phyloP scores from a whole-genome alignment of 2,888 invertebrate genomes.

The Homarus gammarus region DNA sequence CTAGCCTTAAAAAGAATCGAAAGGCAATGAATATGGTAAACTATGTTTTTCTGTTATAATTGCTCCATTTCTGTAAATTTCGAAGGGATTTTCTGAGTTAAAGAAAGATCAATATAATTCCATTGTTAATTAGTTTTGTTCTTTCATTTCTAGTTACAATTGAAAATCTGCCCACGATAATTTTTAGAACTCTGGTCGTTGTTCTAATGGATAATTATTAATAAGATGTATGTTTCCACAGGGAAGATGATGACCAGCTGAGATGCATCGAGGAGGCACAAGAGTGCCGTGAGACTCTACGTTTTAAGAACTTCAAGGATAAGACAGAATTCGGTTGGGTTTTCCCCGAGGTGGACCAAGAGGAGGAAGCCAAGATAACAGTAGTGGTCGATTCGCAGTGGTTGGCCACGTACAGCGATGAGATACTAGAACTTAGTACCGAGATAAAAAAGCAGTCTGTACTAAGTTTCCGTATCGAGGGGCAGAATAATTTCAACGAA shows the following conservation, averaged over 20 bases:
- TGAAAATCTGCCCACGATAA: too few species aligned
- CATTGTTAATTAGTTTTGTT: too few species aligned
- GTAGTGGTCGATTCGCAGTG: constrained; percentile 20
- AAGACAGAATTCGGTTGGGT: constrained; percentile 32
- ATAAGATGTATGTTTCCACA: background rate
- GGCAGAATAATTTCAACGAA: background rate
- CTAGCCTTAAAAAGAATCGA: too few species aligned
- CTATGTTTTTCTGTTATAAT: too few species aligned
- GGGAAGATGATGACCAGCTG: background rate
- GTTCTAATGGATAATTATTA: too few species aligned
- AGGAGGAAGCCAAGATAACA: constrained; percentile 5
- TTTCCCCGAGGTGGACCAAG: constrained; percentile 22
- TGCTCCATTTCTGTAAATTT: too few species aligned
- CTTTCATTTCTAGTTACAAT: too few species aligned
- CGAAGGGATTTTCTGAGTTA: too few species aligned
- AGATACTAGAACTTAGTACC: background rate
- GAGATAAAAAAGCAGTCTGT: background rate
- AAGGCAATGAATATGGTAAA: too few species aligned
- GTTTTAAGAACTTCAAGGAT: background rate
- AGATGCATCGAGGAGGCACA: background rate
- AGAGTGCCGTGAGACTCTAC: background rate
- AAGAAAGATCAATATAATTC: too few species aligned
- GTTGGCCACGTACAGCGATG: constrained; percentile 14
- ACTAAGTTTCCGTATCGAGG: background rate
- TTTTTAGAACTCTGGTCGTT: too few species aligned